Evolutionary conservation across 2,888 invertebrate species (phyloP), one percentile per base, ranked within the genome.

Genomic region (Alloscopus bannaensis): DNA sequence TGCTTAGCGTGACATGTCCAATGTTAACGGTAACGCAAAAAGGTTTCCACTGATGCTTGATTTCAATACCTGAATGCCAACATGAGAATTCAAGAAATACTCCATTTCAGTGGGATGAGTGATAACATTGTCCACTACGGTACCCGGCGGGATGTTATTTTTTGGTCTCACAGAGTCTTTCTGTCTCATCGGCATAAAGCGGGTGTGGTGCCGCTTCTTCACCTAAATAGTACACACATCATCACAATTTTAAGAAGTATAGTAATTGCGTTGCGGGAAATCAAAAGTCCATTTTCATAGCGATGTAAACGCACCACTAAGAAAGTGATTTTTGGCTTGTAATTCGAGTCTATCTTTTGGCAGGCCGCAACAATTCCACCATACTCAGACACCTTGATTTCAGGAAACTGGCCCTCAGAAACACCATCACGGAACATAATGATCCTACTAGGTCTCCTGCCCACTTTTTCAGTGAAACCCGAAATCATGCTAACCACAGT

Each of bases 161-260:
- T 62, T 62, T 0, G 68, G 68, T 13, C 13, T 16, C 18, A 78
- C 89, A 86, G 89, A 90, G 86, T 91, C 91, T 88, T 85, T 90
- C 90, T 87, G 91, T 90, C 64, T 91, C 87, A 52, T 90, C 8
- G 84, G 80, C 47, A 81, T 83, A 26, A 85, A 75, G 42, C 91
- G 88, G 0, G 91, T 91, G 87, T 91, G 91, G 86, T 91, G 91
- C 18, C 91, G 87, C 84, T 91, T 91, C 88, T 91, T 91, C 22
- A 91, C 47, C 47, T 47, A n/a, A 47, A 13, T 47, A 47, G n/a
- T n/a, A n/a, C n/a, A n/a, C n/a, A n/a, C n/a, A n/a, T n/a, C n/a
- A 47, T 3, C n/a, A 13, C n/a, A 47, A 47, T 3, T n/a, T 4
- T 47, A 13, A 8, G 36, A 47, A n/a, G n/a, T 3, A 47, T n/a